These are phyloP conservation scores for Dendrolimus punctatus DNA, from an alignment of 1,140 invertebrate genomes.

Conservation along the genomic window DNA sequence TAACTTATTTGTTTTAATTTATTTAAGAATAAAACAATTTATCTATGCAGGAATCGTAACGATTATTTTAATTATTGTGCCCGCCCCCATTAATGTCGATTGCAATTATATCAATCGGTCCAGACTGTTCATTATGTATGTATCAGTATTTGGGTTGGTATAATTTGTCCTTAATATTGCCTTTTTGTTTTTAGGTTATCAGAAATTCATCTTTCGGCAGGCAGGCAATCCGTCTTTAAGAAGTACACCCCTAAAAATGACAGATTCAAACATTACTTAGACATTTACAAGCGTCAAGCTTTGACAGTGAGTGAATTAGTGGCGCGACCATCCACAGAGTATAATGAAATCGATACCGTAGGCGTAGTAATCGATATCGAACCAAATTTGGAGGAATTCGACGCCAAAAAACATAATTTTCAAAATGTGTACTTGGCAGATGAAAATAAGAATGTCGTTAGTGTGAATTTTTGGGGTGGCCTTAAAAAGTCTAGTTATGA, in stretches of 20 bases:
- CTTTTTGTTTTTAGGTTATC: constrained; percentile 63
- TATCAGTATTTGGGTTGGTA: too few species aligned
- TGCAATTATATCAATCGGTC: too few species aligned
- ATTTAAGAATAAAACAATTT: background rate
- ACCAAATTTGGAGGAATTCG: constrained; percentile 33
- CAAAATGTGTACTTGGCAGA: constrained; percentile 70
- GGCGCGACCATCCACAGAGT: constrained; percentile 34
- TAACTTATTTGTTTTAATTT: constrained; percentile 4
- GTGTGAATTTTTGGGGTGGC: constrained; percentile 77
- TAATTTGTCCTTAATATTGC: constrained; percentile 28
- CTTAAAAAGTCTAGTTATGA: constrained; percentile 74
- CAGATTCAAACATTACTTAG: constrained; percentile 18
- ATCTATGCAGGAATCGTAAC: too few species aligned
- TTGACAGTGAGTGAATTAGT: constrained; percentile 39
- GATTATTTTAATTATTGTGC: too few species aligned
- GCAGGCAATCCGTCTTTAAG: constrained; percentile 41
- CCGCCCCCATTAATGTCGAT: too few species aligned
- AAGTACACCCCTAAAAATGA: constrained; percentile 29
- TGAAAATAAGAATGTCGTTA: constrained; percentile 68
- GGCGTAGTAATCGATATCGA: constrained; percentile 50
- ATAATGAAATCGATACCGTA: constrained; percentile 54
- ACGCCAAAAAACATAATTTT: constrained; percentile 32
- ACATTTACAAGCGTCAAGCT: constrained; percentile 32
- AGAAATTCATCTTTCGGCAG: constrained; percentile 59
- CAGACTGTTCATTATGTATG: too few species aligned